phyloP scores from a whole-genome alignment of 2,888 invertebrate genomes.

The Theristus sp. region DNA sequence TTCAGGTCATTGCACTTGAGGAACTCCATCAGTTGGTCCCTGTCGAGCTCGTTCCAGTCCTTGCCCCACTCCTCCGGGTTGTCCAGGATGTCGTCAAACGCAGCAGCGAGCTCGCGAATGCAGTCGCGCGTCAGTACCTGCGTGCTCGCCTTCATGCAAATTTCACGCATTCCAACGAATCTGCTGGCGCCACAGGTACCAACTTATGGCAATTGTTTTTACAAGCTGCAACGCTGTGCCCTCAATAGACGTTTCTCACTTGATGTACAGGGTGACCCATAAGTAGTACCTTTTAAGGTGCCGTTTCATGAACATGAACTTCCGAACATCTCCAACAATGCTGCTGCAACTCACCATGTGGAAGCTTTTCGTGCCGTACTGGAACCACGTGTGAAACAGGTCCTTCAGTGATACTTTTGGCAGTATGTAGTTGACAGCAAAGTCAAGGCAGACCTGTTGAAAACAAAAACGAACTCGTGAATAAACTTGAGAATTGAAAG shows the following conservation, averaged over 20 bases:
- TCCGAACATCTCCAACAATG: background rate
- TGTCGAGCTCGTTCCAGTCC: conserved; percentile 26
- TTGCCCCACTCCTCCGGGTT: conserved; percentile 31
- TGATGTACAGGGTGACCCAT: too few species aligned
- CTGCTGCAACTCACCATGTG: conserved; percentile 16
- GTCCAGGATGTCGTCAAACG: conserved; percentile 27
- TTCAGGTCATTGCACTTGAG: conserved; percentile 29
- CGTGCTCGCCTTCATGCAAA: background rate
- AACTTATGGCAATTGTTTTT: background rate
- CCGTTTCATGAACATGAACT: background rate
- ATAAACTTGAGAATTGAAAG: too few species aligned
- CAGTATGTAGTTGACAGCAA: conserved; percentile 30
- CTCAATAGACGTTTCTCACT: too few species aligned
- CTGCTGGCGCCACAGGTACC: too few species aligned
- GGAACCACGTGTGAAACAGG: conserved; percentile 35
- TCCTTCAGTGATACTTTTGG: conserved; percentile 31
- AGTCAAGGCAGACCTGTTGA: conserved; percentile 32
- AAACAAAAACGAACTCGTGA: too few species aligned
- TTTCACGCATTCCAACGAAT: too few species aligned
- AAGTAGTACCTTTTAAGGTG: too few species aligned
- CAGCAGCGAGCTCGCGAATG: conserved; percentile 17
- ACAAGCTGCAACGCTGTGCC: too few species aligned
- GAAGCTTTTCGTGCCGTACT: conserved; percentile 31
- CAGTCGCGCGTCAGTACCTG: conserved; percentile 1
- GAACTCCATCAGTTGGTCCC: conserved; percentile 33